Conservation (phyloP, 2,888 invertebrate species). For the Salpingus planirostris region DNA sequence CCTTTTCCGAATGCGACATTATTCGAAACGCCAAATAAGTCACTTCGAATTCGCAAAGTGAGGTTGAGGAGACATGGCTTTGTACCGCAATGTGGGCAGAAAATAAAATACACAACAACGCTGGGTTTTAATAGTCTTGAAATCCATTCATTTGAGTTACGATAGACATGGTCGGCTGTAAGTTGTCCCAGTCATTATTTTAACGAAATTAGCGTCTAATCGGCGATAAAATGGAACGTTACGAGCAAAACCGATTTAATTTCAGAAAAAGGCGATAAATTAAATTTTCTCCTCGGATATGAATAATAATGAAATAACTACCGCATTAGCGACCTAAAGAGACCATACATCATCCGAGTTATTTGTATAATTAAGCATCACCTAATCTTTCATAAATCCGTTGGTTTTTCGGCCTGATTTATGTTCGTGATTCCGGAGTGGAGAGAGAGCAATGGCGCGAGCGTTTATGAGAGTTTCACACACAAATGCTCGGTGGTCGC, state of each 20-base stretch:
- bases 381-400: slow-evolving; percentile 13
- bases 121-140: no score
- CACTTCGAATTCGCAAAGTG: no score
- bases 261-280: slow-evolving; percentile 3
- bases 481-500: no score
- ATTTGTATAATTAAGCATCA: slow-evolving; percentile 15
- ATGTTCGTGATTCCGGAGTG: slow-evolving; percentile 8
- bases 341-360: slow-evolving; percentile 12
- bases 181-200: slow-evolving; percentile 1
- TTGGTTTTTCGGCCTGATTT: slow-evolving; percentile 11
- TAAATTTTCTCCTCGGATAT: slow-evolving; percentile 7
- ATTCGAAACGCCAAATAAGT: no score
- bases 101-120: no score
- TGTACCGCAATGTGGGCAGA: no score
- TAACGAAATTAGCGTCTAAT: slow-evolving; percentile 9
- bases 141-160: no score
- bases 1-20: no score
- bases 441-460: no score
- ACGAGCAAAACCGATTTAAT: slow-evolving; percentile 6
- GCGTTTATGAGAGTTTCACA: no score
- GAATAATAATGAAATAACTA: slow-evolving; percentile 11
- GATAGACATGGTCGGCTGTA: no score
- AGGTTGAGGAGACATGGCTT: no score
- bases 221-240: slow-evolving; percentile 6
- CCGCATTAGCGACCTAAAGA: slow-evolving; percentile 8